These are phyloP conservation scores for Heliconius himera DNA, from an alignment of 1,140 invertebrate genomes.

Conservation along the genomic window DNA sequence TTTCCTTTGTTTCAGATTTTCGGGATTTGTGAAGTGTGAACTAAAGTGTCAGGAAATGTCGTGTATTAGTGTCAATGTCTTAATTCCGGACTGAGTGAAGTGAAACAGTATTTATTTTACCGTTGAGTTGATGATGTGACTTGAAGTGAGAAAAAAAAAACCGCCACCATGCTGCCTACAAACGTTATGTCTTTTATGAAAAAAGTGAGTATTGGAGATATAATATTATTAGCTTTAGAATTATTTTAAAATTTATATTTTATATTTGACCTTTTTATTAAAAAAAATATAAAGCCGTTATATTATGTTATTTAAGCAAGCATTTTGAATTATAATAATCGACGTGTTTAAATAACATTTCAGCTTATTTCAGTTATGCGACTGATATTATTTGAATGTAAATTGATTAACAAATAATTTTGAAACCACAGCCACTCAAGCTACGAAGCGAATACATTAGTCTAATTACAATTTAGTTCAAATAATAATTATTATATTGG, in stretches of 20 bases:
- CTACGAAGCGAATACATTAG: slow-evolving; percentile 3
- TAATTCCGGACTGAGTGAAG: slow-evolving; percentile 66
- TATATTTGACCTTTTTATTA: not conserved
- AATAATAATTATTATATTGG: not conserved
- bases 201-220: slow-evolving; percentile 83
- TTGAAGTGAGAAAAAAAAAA: slow-evolving; percentile 66
- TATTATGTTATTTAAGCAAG: not conserved
- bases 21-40: slow-evolving; percentile 35
- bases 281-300: not conserved
- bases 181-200: slow-evolving; percentile 92
- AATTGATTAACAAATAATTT: not conserved
- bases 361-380: not conserved
- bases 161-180: slow-evolving; percentile 87
- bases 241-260: not conserved
- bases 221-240: too few relatives aligned
- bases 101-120: slow-evolving; percentile 43
- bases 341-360: not conserved
- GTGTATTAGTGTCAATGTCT: slow-evolving; percentile 59
- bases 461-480: not conserved
- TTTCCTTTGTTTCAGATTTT: slow-evolving; percentile 60
- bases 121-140: slow-evolving; percentile 66
- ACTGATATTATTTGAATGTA: slow-evolving; percentile 11
- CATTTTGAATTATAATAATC: not conserved
- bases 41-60: slow-evolving; percentile 56
- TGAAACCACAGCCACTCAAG: slow-evolving; percentile 1